A percentile compares a stretch with the other conserved stretches of the same genome.
Evolutionary conservation across 2,113 vertebrate species (phyloP).

Genomic region (Leptocoma aspasia): DNA sequence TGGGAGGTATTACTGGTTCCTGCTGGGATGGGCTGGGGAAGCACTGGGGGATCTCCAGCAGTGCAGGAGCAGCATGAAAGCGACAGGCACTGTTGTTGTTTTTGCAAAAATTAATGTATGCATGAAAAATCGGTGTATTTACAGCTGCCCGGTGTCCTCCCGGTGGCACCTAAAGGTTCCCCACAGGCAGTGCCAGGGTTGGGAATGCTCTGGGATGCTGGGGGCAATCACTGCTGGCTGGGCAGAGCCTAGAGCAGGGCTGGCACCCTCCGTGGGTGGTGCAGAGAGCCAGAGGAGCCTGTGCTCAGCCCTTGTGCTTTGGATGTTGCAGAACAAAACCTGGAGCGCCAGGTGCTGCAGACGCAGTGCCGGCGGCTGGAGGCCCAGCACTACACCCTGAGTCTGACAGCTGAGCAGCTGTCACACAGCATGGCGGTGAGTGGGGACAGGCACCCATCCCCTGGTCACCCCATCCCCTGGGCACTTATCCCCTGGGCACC

Average conservation of each 20-base stretch:
- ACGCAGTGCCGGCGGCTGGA: slow-evolving; percentile 93
- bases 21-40: background rate
- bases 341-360: slow-evolving; percentile 94
- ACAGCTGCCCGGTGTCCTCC: fast-evolving
- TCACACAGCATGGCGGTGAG: slow-evolving; percentile 97
- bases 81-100: background rate
- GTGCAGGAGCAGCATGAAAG: background rate
- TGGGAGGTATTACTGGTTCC: fast-evolving
- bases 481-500: background rate
- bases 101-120: background rate
- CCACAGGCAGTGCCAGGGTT: background rate
- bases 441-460: background rate
- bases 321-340: slow-evolving; percentile 84
- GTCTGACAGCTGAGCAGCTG: slow-evolving; percentile 91
- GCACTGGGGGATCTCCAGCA: background rate
- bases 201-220: background rate
- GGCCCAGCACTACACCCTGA: slow-evolving; percentile 95
- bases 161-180: background rate
- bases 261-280: fast-evolving
- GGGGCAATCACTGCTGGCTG: background rate
- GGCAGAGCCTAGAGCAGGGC: background rate
- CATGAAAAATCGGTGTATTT: fast-evolving
- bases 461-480: background rate
- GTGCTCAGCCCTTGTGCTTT: background rate
- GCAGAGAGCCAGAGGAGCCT: fast-evolving